Conservation (phyloP, 2,888 invertebrate genomes). For the Homarus gammarus region DNA sequence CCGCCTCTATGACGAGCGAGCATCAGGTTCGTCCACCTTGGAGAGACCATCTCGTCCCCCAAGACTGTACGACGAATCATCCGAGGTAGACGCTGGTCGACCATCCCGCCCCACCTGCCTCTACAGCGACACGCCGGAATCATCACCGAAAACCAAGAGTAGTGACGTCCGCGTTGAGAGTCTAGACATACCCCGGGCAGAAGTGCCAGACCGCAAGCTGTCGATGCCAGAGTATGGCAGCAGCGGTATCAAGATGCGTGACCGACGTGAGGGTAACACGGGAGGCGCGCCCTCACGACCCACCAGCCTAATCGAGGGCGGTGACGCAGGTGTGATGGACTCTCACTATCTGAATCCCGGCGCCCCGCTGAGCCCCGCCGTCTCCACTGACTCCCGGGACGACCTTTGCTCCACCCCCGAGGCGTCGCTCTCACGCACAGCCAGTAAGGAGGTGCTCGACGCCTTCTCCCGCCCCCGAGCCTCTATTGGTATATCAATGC, state of each 20-base stretch:
- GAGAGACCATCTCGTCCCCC: conserved; percentile 52
- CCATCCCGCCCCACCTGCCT: conserved; percentile 77
- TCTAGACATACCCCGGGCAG: conserved; percentile 62
- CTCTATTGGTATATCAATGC: conserved; percentile 42
- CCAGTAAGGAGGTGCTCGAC: conserved; percentile 75
- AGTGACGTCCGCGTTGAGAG: conserved; percentile 42
- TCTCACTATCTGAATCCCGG: conserved; percentile 48
- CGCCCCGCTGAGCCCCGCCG: conserved; percentile 60
- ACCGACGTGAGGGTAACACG: conserved; percentile 54
- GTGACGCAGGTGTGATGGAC: conserved; percentile 65
- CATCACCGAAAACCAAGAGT: conserved; percentile 6
- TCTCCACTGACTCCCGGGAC: conserved; percentile 73
- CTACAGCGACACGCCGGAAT: conserved; percentile 24
- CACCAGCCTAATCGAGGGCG: conserved; percentile 76
- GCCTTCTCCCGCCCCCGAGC: conserved; percentile 67
- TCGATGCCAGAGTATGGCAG: conserved; percentile 75
- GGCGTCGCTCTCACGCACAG: conserved; percentile 69
- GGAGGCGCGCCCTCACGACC: conserved; percentile 75
- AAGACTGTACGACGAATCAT: conserved; percentile 37
- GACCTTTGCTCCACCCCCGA: conserved; percentile 69
- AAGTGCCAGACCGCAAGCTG: conserved; percentile 73
- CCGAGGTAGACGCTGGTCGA: conserved; percentile 33
- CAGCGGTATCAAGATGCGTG: conserved; percentile 74
- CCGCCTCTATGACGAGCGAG: conserved; percentile 44
- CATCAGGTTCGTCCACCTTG: conserved; percentile 23